phyloP scores from a whole-genome alignment of 2,797 vertebrate species.

The Sebastes ruberrimus region DNA sequence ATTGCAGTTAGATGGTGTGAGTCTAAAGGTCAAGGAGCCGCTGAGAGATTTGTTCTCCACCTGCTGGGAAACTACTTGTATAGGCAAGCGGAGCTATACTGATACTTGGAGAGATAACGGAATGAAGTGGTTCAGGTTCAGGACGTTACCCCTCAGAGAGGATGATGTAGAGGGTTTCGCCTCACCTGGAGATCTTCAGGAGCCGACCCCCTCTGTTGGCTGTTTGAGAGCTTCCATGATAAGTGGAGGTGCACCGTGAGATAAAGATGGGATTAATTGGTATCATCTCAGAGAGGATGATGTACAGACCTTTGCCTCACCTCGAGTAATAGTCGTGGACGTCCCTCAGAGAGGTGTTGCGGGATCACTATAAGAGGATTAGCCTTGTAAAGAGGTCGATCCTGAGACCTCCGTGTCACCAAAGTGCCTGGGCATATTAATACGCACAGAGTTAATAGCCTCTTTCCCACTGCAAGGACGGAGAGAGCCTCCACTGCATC shows the following conservation, averaged over 20 bases:
- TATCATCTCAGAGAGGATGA: conserved; percentile 76
- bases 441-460: conserved; percentile 29
- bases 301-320: conserved; percentile 84
- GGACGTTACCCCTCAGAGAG: background rate
- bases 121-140: background rate
- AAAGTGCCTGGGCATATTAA: conserved; percentile 32
- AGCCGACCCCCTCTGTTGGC: background rate
- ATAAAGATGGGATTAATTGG: conserved; percentile 57
- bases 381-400: conserved; percentile 39
- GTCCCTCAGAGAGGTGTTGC: conserved; percentile 64
- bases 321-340: conserved; percentile 83
- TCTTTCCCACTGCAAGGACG: conserved; percentile 18
- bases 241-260: background rate
- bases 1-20: background rate
- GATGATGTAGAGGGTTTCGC: background rate
- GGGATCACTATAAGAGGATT: conserved; percentile 58
- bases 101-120: background rate
- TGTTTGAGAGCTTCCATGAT: background rate
- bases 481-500: background rate
- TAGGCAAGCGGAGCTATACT: background rate
- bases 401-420: conserved; percentile 29
- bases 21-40: conserved; percentile 1
- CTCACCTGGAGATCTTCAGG: background rate
- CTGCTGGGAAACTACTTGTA: background rate
- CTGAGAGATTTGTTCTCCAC: background rate